Percentiles rank a stretch among this genome's conserved stretches.
These are phyloP conservation scores for Pollenia griseotomentosa DNA, from an alignment of 2,888 invertebrate species.

Conservation along the genomic window DNA sequence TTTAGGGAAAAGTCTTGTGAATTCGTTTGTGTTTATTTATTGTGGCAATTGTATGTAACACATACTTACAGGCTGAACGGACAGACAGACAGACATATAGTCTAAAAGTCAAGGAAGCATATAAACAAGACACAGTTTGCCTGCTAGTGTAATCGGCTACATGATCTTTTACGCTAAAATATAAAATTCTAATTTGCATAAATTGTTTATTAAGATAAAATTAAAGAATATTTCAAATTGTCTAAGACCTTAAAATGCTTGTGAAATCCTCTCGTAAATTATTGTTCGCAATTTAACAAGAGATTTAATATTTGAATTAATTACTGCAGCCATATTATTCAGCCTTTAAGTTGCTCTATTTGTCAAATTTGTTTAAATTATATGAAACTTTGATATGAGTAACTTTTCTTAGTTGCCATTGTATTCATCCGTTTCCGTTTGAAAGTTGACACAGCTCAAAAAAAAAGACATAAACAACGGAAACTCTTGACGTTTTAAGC, in stretches of 20 bases:
- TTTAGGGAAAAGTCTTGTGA: constrained; percentile 1
- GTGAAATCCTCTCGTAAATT: constrained; percentile 29
- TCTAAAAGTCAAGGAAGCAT: background rate
- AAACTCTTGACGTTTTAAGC: constrained; percentile 55
- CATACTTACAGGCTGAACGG: constrained; percentile 18
- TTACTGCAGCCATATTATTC: constrained; percentile 44
- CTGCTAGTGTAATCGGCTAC: constrained; percentile 44
- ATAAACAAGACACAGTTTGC: constrained; percentile 15
- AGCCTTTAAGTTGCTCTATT: constrained; percentile 1
- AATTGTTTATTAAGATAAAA: constrained; percentile 81
- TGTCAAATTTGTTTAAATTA: constrained; percentile 27
- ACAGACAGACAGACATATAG: constrained; percentile 15
- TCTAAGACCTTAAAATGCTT: background rate
- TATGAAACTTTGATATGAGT: background rate
- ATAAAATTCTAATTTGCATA: constrained; percentile 77
- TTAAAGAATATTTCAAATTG: constrained; percentile 26
- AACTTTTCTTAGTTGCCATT: background rate
- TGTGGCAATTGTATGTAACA: constrained; percentile 55
- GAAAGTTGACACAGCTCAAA: constrained; percentile 2
- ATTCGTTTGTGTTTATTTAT: constrained; percentile 43
- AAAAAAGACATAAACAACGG: background rate
- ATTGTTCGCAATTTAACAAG: constrained; percentile 41
- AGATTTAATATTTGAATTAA: constrained; percentile 62
- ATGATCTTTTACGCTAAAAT: constrained; percentile 61
- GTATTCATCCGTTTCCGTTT: constrained; percentile 54